Conservation (phyloP, 1,140 invertebrate species). For the Drosophila mayri region DNA sequence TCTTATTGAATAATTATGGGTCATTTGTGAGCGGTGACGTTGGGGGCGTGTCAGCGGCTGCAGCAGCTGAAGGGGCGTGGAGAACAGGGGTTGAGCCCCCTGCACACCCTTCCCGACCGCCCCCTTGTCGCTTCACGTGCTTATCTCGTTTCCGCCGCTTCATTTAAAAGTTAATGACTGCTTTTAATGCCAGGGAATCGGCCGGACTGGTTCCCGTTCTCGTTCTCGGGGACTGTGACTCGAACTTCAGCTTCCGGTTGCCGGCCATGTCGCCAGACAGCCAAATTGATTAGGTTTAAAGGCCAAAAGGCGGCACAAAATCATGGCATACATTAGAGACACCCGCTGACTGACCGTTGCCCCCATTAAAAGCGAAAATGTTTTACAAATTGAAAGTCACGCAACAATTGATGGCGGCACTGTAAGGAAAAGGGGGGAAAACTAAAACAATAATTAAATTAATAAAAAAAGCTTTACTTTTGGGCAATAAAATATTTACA, state of each 20-base stretch:
- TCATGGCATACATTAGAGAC: constrained; percentile 71
- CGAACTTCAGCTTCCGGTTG: constrained; percentile 51
- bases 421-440: neutral
- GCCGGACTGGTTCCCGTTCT: neutral
- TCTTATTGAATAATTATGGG: constrained; percentile 84
- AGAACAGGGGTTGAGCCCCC: neutral
- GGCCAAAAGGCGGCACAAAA: constrained; percentile 44
- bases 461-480: too few relatives aligned
- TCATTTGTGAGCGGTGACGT: constrained; percentile 71
- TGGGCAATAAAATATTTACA: too few relatives aligned
- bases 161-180: constrained; percentile 83
- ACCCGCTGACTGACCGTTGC: neutral
- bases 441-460: neutral
- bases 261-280: constrained; percentile 68
- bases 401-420: constrained; percentile 68
- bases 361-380: constrained; percentile 54
- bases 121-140: constrained; percentile 67
- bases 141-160: constrained; percentile 82
- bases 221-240: constrained; percentile 9
- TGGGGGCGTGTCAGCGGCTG: constrained; percentile 61
- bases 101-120: neutral
- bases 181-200: constrained; percentile 69
- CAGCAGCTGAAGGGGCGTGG: neutral
- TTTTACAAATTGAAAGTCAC: constrained; percentile 78
- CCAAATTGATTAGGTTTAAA: constrained; percentile 78